Conservation (phyloP, 2,888 invertebrate genomes). For the Phalera bucephala region DNA sequence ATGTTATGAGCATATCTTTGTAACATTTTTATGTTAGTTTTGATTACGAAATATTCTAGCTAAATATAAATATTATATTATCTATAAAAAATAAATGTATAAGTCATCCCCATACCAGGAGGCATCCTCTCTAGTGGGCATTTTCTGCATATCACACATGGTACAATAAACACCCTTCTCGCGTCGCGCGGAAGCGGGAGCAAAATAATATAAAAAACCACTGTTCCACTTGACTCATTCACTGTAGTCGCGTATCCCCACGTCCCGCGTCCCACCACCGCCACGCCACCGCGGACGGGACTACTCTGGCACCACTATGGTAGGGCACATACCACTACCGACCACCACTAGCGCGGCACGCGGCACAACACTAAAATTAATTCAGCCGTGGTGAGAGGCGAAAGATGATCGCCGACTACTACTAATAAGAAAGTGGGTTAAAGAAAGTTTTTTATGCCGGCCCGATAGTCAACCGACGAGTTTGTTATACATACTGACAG, state of each 20-base stretch:
- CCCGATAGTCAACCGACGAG: slow-evolving; percentile 62
- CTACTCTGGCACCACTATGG: slow-evolving; percentile 67
- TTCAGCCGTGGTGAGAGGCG: slow-evolving; percentile 66
- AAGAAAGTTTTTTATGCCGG: slow-evolving; percentile 79
- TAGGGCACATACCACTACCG: slow-evolving; percentile 76
- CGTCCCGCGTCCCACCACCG: slow-evolving; percentile 71
- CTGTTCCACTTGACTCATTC: slow-evolving; percentile 65
- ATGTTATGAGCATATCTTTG: no score
- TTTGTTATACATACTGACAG: slow-evolving; percentile 62
- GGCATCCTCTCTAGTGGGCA: slow-evolving; percentile 70
- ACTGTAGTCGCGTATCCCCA: slow-evolving; percentile 60
- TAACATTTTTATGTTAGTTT: no score
- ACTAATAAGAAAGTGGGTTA: slow-evolving; percentile 79
- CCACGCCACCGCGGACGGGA: slow-evolving; percentile 65
- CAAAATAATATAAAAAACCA: slow-evolving; percentile 52
- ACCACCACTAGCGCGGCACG: slow-evolving; percentile 69
- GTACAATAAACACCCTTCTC: slow-evolving; percentile 34
- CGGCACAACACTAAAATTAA: slow-evolving; percentile 69
- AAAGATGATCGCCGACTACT: slow-evolving; percentile 63
- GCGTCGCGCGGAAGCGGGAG: slow-evolving; percentile 49
- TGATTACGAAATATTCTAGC: no score
- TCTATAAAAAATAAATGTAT: no score
- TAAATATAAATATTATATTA: no score
- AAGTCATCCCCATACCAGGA: slow-evolving; percentile 65
- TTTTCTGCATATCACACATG: slow-evolving; percentile 80